Base-by-base conservation (phyloP, 2,888 invertebrate genomes). In the Scotopteryx bipunctaria region DNA sequence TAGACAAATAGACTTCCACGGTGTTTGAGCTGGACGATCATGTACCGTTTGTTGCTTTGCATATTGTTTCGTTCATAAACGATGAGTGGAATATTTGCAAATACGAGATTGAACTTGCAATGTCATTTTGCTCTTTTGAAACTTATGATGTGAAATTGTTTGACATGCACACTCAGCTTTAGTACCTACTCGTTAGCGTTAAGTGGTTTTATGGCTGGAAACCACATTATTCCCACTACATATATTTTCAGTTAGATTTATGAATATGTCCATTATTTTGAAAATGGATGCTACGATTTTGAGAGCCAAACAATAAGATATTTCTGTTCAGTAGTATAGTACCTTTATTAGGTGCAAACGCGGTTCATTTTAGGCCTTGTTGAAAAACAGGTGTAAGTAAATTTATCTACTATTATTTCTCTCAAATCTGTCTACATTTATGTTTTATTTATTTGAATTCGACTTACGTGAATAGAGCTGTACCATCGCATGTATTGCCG, bases 401-500 rank as follows among this genome's bases (percentile, higher is more conserved):
- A 23, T n/a, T 11, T 23, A 23, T n/a, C n/a, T n/a, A n/a, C n/a
- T n/a, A n/a, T n/a, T n/a, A n/a, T n/a, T n/a, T n/a, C n/a, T n/a
- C n/a, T n/a, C n/a, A n/a, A n/a, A n/a, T n/a, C n/a, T n/a, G n/a
- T n/a, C n/a, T n/a, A 9, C 9, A n/a, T 19, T 38, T 17, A 35
- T 44, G 17, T 19, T 17, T 19, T 16, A 33, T 33, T 25, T 40
- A 42, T 57, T 25, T 45, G 66, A 72, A 68, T 74, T 68, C 66
- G 64, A 70, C 59, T 60, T 57, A 61, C 62, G 61, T 63, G 68
- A 70, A 73, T 76, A 78, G 78, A 72, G 67, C 44, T 66, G 66
- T 59, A 56, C 63, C 71, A 75, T 81, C 69, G 81, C 81, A 77
- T 82, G 83, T 76, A 78, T 74, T 71, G 73, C 75, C 76, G 71